A percentile compares a stretch with the other conserved stretches of the same genome.
phyloP scores from a whole-genome alignment of 64 coral and sea anemone species.

The Trachythela sp. region DNA sequence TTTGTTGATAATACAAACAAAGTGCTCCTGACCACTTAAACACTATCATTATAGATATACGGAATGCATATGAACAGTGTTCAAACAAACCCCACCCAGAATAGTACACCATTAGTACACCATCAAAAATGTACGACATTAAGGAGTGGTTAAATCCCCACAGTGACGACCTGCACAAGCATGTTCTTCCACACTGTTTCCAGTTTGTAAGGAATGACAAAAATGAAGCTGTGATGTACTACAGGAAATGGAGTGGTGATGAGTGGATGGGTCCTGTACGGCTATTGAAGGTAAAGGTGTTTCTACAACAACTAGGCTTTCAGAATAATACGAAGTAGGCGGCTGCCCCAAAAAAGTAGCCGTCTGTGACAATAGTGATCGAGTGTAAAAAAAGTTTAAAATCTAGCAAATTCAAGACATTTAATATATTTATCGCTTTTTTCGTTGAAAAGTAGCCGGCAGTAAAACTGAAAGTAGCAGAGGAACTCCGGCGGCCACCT shows the following conservation, averaged over 20 bases:
- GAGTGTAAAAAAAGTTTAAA: too few relatives aligned
- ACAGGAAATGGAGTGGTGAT: constrained; percentile 50
- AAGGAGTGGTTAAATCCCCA: neutral
- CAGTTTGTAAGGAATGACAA: constrained; percentile 7
- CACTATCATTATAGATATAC: neutral
- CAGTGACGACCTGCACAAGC: constrained; percentile 7
- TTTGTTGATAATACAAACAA: too few relatives aligned
- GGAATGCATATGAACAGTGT: neutral
- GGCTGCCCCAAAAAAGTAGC: too few relatives aligned
- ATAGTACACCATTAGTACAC: neutral
- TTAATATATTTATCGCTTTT: too few relatives aligned
- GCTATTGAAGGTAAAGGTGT: constrained; percentile 11
- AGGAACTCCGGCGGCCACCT: too few relatives aligned
- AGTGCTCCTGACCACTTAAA: too few relatives aligned
- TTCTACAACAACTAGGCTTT: neutral
- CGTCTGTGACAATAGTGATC: too few relatives aligned
- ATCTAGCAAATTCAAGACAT: too few relatives aligned
- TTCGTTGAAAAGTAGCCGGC: too few relatives aligned
- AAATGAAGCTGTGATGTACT: constrained; percentile 34
- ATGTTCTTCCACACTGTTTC: constrained; percentile 47
- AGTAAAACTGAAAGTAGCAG: too few relatives aligned
- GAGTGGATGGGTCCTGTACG: constrained; percentile 23
- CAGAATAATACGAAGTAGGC: too few relatives aligned
- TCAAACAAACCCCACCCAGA: neutral
- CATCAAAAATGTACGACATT: neutral